Conservation (phyloP, 2,797 vertebrate species). For the Astyanax mexicanus region DNA sequence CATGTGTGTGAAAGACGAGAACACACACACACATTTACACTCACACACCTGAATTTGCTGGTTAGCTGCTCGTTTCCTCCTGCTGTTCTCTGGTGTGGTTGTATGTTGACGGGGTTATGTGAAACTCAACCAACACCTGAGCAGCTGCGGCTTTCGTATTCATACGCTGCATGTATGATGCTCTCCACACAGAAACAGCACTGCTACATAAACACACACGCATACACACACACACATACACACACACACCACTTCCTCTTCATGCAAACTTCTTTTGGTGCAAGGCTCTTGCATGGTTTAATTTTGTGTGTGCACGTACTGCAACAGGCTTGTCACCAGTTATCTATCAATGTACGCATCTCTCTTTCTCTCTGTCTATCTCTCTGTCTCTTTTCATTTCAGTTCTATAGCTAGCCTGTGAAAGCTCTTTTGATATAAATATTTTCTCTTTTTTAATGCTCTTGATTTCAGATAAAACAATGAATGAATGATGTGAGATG, state of each 20-base stretch:
- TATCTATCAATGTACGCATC: too few species aligned
- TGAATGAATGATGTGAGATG: too few species aligned
- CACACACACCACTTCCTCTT: constrained; percentile 66
- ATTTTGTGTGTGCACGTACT: constrained; percentile 1
- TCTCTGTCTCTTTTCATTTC: background rate
- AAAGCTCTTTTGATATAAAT: background rate
- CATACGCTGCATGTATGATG: constrained; percentile 9
- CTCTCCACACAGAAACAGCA: constrained; percentile 18
- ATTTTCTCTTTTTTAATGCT: too few species aligned
- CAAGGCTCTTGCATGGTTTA: constrained; percentile 11
- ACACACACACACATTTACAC: too few species aligned
- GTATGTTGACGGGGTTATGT: constrained; percentile 33
- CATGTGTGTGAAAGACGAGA: background rate
- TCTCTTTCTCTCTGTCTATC: background rate
- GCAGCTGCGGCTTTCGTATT: constrained; percentile 26
- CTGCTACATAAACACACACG: background rate
- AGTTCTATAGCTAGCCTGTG: background rate
- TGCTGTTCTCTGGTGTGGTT: constrained; percentile 22
- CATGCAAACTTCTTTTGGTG: constrained; percentile 47
- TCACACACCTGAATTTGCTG: constrained; percentile 24
- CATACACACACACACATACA: constrained; percentile 30
- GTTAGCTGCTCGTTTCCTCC: constrained; percentile 38
- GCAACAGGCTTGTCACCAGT: background rate
- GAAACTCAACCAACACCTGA: constrained; percentile 42
- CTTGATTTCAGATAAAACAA: too few species aligned